Evolutionary conservation across 2,113 vertebrate species (phyloP), one percentile per base, ranked within the genome.

Genomic region (Clarias batrachus): DNA sequence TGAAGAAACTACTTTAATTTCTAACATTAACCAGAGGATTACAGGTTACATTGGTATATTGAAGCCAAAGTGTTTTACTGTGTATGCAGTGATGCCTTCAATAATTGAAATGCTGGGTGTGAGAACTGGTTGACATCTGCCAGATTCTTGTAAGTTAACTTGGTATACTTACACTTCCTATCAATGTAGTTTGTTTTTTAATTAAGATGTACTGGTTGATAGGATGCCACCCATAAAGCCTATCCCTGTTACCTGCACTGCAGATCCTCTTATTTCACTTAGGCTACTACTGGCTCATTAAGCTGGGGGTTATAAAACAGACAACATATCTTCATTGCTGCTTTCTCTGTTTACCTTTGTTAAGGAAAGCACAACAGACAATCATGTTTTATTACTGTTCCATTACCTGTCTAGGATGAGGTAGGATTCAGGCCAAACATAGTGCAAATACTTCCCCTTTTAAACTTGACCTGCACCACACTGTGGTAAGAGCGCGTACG

Each of bases 311-410:
- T 70, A 66, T 66, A 68, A 14, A 82, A 48, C 27, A 33, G n/a
- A 68, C 21, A 57, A 68, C 52, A 12, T 66, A 37, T 21, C 60
- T 71, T 85, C 60, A 83, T 13, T 73, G 68, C 85, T 8, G 9
- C 19, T n/a, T 37, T 41, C 2, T 25, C 14, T 79, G 56, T 86
- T 86, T 83, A 63, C 73, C 17, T 62, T 57, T 82, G n/a, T 60
- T 57, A 48, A 85, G n/a, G 3, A 63, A 74, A 78, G n/a, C 27
- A n/a, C 66, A 17, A 82, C 5, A 37, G 21, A 70, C 21, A 70
- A 52, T 74, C 68, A 70, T 70, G 37, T 74, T 74, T 74, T 74
- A 41, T 74, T 25, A 74, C 33, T 74, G 21, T 19, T 21, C 68
- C 33, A 4, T 71, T 37, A 17, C 17, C 68, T 37, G 3, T 70